phyloP scores from a whole-genome alignment of 2,888 invertebrate genomes.

The Eupithecia inturbata region DNA sequence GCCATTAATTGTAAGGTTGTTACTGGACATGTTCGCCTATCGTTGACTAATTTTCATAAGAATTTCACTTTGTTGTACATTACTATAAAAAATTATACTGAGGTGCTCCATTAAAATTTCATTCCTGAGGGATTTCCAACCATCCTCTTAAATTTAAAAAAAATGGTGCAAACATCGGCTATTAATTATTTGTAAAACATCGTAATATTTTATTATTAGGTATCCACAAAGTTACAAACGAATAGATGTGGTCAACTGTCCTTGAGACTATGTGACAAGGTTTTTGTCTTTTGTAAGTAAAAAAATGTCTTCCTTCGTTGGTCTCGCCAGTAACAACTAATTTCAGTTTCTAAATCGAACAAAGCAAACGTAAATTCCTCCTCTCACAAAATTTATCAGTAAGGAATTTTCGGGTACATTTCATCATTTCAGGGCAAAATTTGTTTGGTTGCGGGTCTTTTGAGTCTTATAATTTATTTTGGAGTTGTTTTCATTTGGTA shows the following conservation, averaged over 20 bases:
- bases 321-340: neutral
- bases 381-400: conserved; percentile 13
- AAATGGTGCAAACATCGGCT: neutral
- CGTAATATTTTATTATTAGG: too few relatives aligned
- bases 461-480: conserved; percentile 34
- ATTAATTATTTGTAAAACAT: too few relatives aligned
- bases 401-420: conserved; percentile 23
- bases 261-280: too few relatives aligned
- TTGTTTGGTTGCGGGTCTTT: conserved; percentile 17
- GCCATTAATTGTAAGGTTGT: too few relatives aligned
- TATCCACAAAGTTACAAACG: too few relatives aligned
- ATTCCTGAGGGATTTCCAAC: neutral
- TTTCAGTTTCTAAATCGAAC: conserved; percentile 12
- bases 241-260: too few relatives aligned
- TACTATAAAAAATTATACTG: neutral
- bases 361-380: conserved; percentile 7
- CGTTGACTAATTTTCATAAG: neutral
- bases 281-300: neutral
- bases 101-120: neutral
- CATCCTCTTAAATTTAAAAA: neutral
- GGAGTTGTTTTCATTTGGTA: conserved; percentile 37
- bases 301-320: neutral
- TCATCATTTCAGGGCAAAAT: conserved; percentile 19
- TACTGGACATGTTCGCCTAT: too few relatives aligned
- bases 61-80: neutral